A percentile compares a stretch with the other conserved stretches of the same genome.
These are phyloP conservation scores for Anagyrus pseudococci DNA, from an alignment of 2,888 invertebrate genomes.

Conservation along the genomic window DNA sequence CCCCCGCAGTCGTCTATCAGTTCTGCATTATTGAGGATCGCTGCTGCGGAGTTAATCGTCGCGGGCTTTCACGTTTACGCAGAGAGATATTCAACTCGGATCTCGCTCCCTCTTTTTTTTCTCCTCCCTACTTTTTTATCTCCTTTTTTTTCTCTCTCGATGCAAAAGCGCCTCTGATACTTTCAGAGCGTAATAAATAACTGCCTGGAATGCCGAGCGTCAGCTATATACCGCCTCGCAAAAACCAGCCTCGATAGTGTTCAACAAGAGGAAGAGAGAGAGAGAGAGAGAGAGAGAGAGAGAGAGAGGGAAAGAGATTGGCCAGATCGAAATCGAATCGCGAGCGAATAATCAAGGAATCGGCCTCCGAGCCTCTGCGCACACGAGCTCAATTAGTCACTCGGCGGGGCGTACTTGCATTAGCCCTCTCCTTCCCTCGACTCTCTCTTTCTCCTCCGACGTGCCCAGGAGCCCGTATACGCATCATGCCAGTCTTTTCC, in stretches of 20 bases:
- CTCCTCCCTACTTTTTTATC: no score
- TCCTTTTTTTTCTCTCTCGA: no score
- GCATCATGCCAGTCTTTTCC: slow-evolving; percentile 18
- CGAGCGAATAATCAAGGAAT: slow-evolving; percentile 51
- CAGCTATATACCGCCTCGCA: not conserved
- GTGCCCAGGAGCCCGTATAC: not conserved
- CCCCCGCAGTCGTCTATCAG: no score
- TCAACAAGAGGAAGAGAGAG: no score
- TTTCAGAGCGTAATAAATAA: no score
- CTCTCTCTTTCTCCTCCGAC: no score
- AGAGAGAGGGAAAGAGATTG: not conserved
- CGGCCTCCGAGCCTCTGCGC: slow-evolving; percentile 41
- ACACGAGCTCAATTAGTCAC: slow-evolving; percentile 52
- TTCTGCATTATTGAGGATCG: no score
- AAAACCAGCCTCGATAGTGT: no score
- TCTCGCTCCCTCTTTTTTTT: no score
- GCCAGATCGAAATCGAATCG: slow-evolving; percentile 44
- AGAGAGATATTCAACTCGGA: no score
- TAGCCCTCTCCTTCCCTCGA: not conserved
- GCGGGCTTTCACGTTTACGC: not conserved
- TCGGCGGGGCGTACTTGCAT: slow-evolving; percentile 44
- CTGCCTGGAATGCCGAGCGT: no score
- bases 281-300: not conserved
- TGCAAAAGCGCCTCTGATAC: no score
- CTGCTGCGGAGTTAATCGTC: not conserved